Percentiles rank a stretch among this genome's conserved stretches.
These are phyloP conservation scores for Lepilemur septentrionalis DNA, from an alignment of 2,797 vertebrate species.

Conservation along the genomic window DNA sequence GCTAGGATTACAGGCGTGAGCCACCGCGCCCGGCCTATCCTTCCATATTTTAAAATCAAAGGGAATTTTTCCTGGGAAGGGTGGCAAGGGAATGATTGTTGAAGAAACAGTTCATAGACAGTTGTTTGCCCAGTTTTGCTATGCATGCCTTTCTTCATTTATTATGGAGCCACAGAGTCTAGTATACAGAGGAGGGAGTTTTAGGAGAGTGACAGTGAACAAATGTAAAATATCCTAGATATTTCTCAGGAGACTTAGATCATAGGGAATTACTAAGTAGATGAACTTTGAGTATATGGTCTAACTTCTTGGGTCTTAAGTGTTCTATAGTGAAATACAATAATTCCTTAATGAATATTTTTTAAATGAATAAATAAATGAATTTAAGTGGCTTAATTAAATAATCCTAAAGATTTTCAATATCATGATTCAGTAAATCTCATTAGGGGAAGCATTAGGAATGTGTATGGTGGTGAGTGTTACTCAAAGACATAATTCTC, in stretches of 20 bases:
- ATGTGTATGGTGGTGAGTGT: neutral
- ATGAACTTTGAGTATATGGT: neutral
- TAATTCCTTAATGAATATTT: neutral
- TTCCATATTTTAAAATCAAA: neutral
- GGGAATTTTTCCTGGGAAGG: neutral
- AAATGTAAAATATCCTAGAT: neutral
- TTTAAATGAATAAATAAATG: neutral
- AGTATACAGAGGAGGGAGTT: too few relatives aligned
- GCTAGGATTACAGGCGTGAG: too few relatives aligned
- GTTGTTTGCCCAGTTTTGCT: neutral
- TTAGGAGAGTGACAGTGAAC: neutral
- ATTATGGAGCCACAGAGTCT: neutral
- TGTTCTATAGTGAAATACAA: neutral
- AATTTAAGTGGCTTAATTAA: neutral
- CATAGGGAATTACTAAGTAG: neutral
- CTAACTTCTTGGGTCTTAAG: neutral
- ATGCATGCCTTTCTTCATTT: neutral
- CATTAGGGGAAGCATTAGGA: neutral
- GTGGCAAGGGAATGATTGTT: neutral
- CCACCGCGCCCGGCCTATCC: too few relatives aligned
- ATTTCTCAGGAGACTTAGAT: neutral
- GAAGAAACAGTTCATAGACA: neutral
- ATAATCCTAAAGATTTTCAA: neutral
- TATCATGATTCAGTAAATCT: neutral
- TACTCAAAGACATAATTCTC: neutral